Evolutionary conservation across 2,113 vertebrate genomes (phyloP).

Genomic region (Burhinus bistriatus): DNA sequence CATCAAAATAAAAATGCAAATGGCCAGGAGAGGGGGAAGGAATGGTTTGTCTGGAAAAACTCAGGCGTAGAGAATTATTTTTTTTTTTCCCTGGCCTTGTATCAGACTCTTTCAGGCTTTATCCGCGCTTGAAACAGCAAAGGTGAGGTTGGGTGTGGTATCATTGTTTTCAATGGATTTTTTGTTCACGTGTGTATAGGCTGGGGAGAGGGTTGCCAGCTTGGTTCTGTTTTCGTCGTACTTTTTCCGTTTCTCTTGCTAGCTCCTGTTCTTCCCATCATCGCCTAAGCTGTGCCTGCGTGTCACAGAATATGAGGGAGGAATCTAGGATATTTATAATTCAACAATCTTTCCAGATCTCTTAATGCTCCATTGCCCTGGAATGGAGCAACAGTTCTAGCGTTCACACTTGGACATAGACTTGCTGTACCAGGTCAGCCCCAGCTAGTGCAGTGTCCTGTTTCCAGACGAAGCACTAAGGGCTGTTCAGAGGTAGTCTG

Average conservation of each 20-base stretch:
- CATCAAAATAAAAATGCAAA: not conserved
- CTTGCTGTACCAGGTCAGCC: not conserved
- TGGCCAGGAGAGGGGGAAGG: not conserved
- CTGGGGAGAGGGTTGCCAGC: not conserved
- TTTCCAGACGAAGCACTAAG: not conserved
- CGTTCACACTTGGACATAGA: not conserved
- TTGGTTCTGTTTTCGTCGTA: not conserved
- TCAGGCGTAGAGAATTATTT: not conserved
- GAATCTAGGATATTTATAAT: not conserved
- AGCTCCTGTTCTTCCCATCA: not conserved
- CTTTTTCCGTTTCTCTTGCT: not conserved
- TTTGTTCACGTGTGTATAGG: not conserved
- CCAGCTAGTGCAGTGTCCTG: not conserved
- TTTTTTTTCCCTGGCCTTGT: not conserved
- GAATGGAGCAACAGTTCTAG: not conserved
- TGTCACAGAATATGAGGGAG: not conserved
- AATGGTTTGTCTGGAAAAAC: not conserved
- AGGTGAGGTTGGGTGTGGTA: not conserved
- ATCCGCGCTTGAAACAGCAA: not conserved
- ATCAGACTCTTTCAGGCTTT: not conserved
- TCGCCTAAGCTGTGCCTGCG: not conserved
- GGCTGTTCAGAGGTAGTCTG: not conserved
- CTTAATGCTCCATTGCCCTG: not conserved
- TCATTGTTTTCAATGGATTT: not conserved
- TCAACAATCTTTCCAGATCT: not conserved